Evolutionary conservation across 2,888 invertebrate genomes (phyloP).

Genomic region (Euclidia mi): DNA sequence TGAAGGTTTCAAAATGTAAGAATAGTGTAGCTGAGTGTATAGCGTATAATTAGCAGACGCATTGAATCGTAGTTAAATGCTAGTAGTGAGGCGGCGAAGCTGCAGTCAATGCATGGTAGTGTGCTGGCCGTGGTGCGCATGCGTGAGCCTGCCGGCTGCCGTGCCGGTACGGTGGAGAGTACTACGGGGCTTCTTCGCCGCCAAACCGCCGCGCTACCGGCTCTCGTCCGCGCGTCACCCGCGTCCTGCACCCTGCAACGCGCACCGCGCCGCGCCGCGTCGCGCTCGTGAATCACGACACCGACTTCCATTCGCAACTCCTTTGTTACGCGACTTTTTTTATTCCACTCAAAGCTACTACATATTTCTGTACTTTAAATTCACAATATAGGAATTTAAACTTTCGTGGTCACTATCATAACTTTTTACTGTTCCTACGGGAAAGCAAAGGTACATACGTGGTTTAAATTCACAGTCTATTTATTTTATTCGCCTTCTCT

Average conservation of each 20-base stretch:
- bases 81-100: slow-evolving; percentile 4
- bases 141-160: slow-evolving; percentile 2
- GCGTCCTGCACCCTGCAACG: neutral
- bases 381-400: no score
- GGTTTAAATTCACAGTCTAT: no score
- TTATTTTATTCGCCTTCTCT: no score
- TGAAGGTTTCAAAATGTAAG: slow-evolving; percentile 12
- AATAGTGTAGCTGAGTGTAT: neutral
- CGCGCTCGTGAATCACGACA: no score
- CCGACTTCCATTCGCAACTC: slow-evolving; percentile 6
- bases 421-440: no score
- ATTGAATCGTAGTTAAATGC: neutral
- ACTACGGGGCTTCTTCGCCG: slow-evolving; percentile 1
- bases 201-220: neutral
- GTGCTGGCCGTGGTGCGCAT: slow-evolving; percentile 5
- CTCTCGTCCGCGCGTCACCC: slow-evolving; percentile 1
- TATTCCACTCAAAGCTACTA: neutral
- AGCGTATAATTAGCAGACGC: slow-evolving; percentile 11
- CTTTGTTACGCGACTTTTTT: neutral
- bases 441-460: no score
- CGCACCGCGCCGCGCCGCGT: no score
- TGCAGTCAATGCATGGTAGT: slow-evolving; percentile 12
- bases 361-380: no score
- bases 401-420: no score
- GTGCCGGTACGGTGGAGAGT: neutral